A percentile compares a stretch with the other conserved stretches of the same genome.
These are phyloP conservation scores for Fistularia tabacaria DNA, from an alignment of 2,797 vertebrate species.

Conservation along the genomic window DNA sequence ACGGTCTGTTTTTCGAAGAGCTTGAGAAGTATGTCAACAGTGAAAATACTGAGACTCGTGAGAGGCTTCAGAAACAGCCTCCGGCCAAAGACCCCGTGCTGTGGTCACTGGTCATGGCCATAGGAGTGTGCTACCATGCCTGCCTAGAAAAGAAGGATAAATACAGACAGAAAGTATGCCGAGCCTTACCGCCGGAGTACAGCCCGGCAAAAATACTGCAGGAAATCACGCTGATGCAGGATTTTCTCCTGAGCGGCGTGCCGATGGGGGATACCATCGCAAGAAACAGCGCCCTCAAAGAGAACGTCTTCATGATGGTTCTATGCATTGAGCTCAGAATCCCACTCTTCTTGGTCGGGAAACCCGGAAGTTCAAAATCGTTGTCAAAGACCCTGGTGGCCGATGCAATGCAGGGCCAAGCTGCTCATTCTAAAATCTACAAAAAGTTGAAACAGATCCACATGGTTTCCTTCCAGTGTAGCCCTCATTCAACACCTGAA, in stretches of 20 bases:
- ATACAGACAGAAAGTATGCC: conserved; percentile 76
- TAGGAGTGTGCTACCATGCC: conserved; percentile 91
- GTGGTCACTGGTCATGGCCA: conserved; percentile 88
- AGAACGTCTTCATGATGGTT: conserved; percentile 99
- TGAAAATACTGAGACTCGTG: conserved; percentile 22
- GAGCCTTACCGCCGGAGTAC: conserved; percentile 67
- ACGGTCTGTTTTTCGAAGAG: conserved; percentile 69
- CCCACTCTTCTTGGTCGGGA: conserved; percentile 94
- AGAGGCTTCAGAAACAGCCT: not conserved
- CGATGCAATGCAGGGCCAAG: conserved; percentile 93
- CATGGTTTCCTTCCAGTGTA: conserved; percentile 96
- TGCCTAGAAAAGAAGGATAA: conserved; percentile 83
- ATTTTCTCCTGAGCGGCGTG: conserved; percentile 84
- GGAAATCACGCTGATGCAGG: conserved; percentile 85
- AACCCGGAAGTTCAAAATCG: conserved; percentile 97
- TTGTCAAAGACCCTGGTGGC: conserved; percentile 95
- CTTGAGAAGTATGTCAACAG: conserved; percentile 54
- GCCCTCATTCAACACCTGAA: conserved; percentile 94
- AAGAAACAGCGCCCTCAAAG: conserved; percentile 88
- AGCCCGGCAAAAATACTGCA: conserved; percentile 67
- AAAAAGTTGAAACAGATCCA: conserved; percentile 89
- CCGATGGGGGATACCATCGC: conserved; percentile 86
- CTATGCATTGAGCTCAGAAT: conserved; percentile 93
- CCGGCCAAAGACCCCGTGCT: conserved; percentile 63
- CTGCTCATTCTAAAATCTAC: conserved; percentile 85